These are phyloP conservation scores for Pseudomyrmex concolor DNA, from an alignment of 1,140 invertebrate genomes.

Conservation along the genomic window DNA sequence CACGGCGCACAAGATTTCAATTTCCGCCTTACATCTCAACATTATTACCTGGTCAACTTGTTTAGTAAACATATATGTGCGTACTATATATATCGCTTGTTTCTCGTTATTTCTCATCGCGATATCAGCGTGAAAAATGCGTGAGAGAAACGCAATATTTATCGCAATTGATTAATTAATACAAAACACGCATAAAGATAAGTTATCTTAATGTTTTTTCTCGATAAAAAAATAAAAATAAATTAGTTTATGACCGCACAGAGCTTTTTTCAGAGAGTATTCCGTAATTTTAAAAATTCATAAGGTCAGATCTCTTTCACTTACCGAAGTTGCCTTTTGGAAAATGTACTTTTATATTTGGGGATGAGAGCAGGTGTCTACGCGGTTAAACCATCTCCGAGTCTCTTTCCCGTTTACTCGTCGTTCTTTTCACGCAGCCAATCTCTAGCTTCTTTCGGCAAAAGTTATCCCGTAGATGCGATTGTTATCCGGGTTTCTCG, in stretches of 20 bases:
- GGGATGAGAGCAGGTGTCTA: constrained; percentile 34
- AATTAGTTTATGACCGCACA: neutral
- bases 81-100: constrained; percentile 22
- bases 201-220: neutral
- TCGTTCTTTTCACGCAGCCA: constrained; percentile 25
- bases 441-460: constrained; percentile 59
- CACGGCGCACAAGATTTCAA: constrained; percentile 50
- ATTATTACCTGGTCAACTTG: constrained; percentile 49
- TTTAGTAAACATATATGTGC: constrained; percentile 21
- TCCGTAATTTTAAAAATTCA: neutral
- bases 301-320: neutral
- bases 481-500: constrained; percentile 45
- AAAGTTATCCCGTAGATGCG: constrained; percentile 40
- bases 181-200: constrained; percentile 8
- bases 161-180: neutral
- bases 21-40: constrained; percentile 48
- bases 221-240: neutral
- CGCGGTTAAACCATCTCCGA: constrained; percentile 10
- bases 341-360: neutral
- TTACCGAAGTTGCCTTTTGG: constrained; percentile 1
- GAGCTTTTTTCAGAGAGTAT: neutral
- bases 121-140: neutral
- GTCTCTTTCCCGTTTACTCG: constrained; percentile 17
- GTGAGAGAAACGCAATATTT: constrained; percentile 4
- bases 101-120: constrained; percentile 39